Percentiles rank a stretch among this genome's conserved stretches.
Evolutionary conservation across 2,113 vertebrate genomes (phyloP).

Genomic region (Grallaria varia): DNA sequence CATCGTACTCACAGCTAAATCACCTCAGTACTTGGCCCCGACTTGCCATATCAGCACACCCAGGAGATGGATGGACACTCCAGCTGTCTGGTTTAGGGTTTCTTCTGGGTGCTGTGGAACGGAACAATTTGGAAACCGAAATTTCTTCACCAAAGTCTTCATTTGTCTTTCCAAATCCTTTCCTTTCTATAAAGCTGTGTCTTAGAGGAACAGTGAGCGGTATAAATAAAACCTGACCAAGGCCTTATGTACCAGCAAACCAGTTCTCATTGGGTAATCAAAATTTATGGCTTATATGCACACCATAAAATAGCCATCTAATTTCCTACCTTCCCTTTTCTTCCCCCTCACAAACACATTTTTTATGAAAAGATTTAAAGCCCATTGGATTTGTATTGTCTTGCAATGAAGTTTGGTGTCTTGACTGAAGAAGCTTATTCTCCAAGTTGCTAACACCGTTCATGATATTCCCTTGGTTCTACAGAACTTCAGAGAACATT

Average conservation of each 20-base stretch:
- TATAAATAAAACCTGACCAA: too few species aligned
- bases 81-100: background rate
- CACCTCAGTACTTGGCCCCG: background rate
- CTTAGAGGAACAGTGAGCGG: background rate
- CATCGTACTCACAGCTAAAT: background rate
- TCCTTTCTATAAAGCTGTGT: background rate
- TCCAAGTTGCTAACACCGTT: background rate
- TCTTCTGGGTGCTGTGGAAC: background rate
- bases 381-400: background rate
- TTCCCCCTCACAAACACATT: background rate
- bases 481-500: background rate
- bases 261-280: background rate
- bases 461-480: background rate
- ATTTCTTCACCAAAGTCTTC: background rate
- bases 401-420: background rate
- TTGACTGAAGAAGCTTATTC: background rate
- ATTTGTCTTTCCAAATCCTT: background rate
- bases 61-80: background rate
- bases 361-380: background rate
- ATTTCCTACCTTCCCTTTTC: background rate
- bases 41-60: accelerated
- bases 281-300: background rate
- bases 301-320: background rate
- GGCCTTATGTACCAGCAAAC: background rate
- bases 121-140: background rate